phyloP scores from a whole-genome alignment of 2,113 vertebrate genomes.

The Gymnobelideus leadbeateri region DNA sequence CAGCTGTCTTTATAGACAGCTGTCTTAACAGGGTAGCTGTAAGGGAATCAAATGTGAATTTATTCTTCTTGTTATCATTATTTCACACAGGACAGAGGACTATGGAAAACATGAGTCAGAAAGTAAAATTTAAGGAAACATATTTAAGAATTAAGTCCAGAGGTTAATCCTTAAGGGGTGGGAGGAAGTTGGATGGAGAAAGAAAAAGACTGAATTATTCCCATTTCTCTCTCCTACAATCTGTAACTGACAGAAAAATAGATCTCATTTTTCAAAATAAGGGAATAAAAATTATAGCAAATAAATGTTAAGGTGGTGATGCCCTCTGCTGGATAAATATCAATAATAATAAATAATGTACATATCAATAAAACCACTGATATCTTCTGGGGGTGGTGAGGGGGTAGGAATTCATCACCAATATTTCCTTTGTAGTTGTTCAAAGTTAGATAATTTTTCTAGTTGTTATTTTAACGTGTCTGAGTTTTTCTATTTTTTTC shows the following conservation, averaged over 20 bases:
- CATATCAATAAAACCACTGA: neutral
- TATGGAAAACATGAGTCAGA: neutral
- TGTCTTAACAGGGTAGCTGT: neutral
- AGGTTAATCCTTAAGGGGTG: neutral
- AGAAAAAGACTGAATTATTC: neutral
- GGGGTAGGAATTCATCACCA: neutral
- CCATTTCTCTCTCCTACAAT: neutral
- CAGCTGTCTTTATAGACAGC: neutral
- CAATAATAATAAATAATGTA: neutral
- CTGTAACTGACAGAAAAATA: neutral
- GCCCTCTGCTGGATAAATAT: slow-evolving; percentile 62
- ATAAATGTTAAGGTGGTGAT: slow-evolving; percentile 1
- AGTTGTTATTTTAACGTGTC: neutral
- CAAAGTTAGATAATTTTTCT: neutral
- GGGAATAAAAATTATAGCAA: neutral
- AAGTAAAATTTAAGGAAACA: neutral
- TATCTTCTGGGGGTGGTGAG: neutral
- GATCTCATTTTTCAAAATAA: neutral
- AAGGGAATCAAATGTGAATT: neutral
- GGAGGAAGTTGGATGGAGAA: neutral
- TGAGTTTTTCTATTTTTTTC: too few relatives aligned
- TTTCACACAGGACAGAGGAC: neutral
- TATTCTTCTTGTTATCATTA: neutral
- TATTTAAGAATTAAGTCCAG: neutral
- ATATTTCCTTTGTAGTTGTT: neutral